Percentiles rank a stretch among this genome's conserved stretches.
These are phyloP conservation scores for Hippopotamyrus pictus DNA, from an alignment of 2,797 vertebrate species.

Conservation along the genomic window DNA sequence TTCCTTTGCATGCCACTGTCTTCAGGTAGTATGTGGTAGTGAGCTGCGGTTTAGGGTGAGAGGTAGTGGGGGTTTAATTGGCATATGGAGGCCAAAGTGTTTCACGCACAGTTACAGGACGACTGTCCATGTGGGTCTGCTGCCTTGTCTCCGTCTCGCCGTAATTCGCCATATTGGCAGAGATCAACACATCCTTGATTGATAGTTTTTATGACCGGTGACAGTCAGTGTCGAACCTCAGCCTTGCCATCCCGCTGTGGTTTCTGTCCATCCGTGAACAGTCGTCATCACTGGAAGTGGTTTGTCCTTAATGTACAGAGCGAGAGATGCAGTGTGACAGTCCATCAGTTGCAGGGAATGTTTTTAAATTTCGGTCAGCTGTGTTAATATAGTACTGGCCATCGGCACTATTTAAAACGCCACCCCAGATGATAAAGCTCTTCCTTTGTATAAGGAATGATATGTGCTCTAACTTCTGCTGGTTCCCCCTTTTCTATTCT, in stretches of 20 bases:
- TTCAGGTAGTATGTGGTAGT: neutral
- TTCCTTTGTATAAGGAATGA: conserved; percentile 16
- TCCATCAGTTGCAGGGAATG: conserved; percentile 28
- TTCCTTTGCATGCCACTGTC: neutral
- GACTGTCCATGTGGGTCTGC: neutral
- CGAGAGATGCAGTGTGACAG: conserved; percentile 19
- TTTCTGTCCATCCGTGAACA: neutral
- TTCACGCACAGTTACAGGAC: neutral
- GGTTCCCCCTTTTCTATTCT: conserved; percentile 40
- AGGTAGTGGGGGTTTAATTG: neutral
- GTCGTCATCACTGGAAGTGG: neutral
- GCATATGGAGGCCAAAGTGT: neutral
- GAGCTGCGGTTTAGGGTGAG: neutral
- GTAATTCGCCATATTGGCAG: neutral
- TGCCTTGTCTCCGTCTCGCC: neutral
- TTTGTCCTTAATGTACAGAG: conserved; percentile 19
- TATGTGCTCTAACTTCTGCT: conserved; percentile 28
- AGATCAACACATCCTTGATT: neutral
- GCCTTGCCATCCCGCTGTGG: neutral
- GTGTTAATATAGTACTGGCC: conserved; percentile 27
- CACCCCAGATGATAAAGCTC: conserved; percentile 23
- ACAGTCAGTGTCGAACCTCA: neutral
- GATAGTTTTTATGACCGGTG: neutral
- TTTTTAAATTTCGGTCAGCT: conserved; percentile 13
- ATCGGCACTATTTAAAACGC: conserved; percentile 25